Percentiles rank a stretch among this genome's conserved stretches.
phyloP scores from a whole-genome alignment of 2,888 invertebrate genomes.

The Galeopsomyia nigrocyanea region DNA sequence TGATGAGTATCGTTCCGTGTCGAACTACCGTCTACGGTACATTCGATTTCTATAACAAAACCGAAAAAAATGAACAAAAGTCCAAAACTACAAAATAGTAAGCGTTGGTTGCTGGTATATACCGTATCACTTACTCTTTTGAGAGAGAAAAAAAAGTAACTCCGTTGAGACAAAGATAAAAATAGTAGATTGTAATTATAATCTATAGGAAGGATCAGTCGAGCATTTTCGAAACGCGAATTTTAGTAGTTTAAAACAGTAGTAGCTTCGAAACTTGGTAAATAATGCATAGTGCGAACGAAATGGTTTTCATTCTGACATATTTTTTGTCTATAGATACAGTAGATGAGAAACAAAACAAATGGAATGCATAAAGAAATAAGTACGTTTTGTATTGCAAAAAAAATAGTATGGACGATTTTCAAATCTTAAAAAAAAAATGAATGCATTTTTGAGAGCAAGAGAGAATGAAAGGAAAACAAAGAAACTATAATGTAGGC shows the following conservation, averaged over 20 bases:
- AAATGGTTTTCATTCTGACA: constrained; percentile 19
- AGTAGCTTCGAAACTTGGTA: constrained; percentile 38
- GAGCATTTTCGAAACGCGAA: constrained; percentile 39
- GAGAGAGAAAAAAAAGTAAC: neutral
- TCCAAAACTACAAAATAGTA: too few relatives aligned
- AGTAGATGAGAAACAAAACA: constrained; percentile 28
- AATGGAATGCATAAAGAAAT: constrained; percentile 34
- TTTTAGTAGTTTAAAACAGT: constrained; percentile 38
- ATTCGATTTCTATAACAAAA: constrained; percentile 24
- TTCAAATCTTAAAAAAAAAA: constrained; percentile 17
- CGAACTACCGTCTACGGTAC: constrained; percentile 2
- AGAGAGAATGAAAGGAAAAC: constrained; percentile 4
- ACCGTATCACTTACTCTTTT: too few relatives aligned
- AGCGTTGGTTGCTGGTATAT: too few relatives aligned
- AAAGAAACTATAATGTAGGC: constrained; percentile 26
- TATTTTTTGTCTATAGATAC: constrained; percentile 37
- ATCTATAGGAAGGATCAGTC: constrained; percentile 28
- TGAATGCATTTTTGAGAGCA: constrained; percentile 23
- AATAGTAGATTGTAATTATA: constrained; percentile 34
- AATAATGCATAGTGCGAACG: constrained; percentile 19
- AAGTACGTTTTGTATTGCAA: constrained; percentile 45
- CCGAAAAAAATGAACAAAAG: constrained; percentile 10
- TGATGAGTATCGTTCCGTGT: neutral
- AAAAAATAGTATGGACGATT: constrained; percentile 33
- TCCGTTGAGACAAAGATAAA: constrained; percentile 21